Evolutionary conservation across 2,888 invertebrate species (phyloP), one percentile per base, ranked within the genome.

Genomic region (Campaea margaritaria): DNA sequence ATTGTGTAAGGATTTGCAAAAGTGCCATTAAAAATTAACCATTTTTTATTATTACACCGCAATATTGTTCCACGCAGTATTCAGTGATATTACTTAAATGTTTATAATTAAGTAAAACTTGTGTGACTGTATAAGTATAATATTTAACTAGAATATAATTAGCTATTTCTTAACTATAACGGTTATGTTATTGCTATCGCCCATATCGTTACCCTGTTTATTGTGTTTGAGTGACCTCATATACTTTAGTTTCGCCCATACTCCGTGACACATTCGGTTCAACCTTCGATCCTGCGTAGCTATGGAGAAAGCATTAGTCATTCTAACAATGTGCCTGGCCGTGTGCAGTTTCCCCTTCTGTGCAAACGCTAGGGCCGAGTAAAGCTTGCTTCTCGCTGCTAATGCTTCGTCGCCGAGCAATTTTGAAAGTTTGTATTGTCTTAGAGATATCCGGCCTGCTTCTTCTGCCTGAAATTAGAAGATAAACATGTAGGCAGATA

Each of bases 371-470:
- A 99, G 93, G 36, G 98, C 96, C 54, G 96, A 95, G 83, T 97
- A 99, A 0, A 99, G 93, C 72, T 94, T 95, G 82, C 99, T 99
- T 57, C 98, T 94, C 0, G 96, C 95, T 39, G 96, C 95, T 48
- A 97, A 87, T 36, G 95, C 93, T 0, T 97, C 96, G 87, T 99
- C 98, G 0, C 96, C 97, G 41, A 98, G 91, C 75, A 95, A 94
- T 63, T 95, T 78, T 0, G 98, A 98, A 27, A 99, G 90, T 76
- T 93, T 93, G 64, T 98, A 93, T 82, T 99, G 99, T 64, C 96
- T 93, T 14, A 95, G 51, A 11, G 99, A 98, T 83, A 98, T 98
- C 79, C 95, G 95, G 0, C 97, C 98, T 31, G 99, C 99, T 75
- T 95, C 95, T 76, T 96, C 94, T 12, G 99, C 98, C 97, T 97